Conservation (phyloP, 2,113 vertebrate species). For the Lepisosteus osseus region DNA sequence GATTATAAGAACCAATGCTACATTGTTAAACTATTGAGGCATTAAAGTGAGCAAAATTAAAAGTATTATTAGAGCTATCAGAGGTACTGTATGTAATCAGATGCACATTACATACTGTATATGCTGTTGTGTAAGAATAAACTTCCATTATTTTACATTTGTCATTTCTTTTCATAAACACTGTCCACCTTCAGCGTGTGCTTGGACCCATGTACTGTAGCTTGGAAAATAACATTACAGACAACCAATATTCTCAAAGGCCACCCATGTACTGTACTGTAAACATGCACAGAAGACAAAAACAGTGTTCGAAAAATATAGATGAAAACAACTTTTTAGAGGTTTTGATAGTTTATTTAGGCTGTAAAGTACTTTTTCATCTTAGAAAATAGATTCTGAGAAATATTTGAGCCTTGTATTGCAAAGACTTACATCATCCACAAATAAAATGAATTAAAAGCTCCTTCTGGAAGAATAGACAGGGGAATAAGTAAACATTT, state of each 20-base stretch:
- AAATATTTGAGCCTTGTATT: constrained; percentile 15
- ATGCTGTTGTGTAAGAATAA: no score
- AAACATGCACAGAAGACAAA: constrained; percentile 32
- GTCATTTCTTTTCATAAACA: no score
- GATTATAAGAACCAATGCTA: no score
- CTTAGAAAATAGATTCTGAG: constrained; percentile 18
- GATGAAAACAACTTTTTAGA: constrained; percentile 39
- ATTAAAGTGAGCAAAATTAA: no score
- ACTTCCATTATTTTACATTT: no score
- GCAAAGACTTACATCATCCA: constrained; percentile 23
- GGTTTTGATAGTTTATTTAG: constrained; percentile 18
- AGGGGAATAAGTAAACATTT: constrained; percentile 19
- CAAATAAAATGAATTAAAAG: background rate
- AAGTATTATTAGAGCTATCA: no score
- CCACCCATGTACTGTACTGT: constrained; percentile 40
- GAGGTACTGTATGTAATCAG: no score
- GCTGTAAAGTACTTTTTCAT: constrained; percentile 31
- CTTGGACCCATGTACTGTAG: background rate
- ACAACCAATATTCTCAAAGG: constrained; percentile 27
- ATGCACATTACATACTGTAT: no score
- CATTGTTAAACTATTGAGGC: no score
- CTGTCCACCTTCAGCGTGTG: no score
- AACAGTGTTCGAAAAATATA: constrained; percentile 18
- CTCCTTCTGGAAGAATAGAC: constrained; percentile 10
- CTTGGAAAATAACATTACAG: constrained; percentile 33